phyloP scores from a whole-genome alignment of 2,113 vertebrate genomes.

The Gracilinanus agilis region DNA sequence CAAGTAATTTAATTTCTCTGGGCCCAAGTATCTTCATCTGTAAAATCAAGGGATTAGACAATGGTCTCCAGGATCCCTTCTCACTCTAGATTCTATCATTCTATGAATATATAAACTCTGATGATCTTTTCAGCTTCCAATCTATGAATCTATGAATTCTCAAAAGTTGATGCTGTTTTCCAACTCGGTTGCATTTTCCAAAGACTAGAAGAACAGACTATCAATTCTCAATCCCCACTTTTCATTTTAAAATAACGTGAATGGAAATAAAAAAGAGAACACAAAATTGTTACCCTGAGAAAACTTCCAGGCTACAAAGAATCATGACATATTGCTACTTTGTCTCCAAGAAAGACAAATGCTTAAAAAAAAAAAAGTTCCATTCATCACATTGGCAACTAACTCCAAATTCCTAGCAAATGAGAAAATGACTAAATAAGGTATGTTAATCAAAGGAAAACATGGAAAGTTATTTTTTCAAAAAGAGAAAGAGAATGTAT shows the following conservation, averaged over 20 bases:
- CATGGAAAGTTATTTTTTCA: constrained; percentile 13
- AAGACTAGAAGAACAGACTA: not conserved
- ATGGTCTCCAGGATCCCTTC: not conserved
- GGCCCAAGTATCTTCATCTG: not conserved
- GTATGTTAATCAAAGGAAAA: constrained; percentile 6
- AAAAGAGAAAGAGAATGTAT: not conserved
- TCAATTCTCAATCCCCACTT: not conserved
- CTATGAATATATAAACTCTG: not conserved
- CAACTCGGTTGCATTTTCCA: not conserved
- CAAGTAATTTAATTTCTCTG: not conserved
- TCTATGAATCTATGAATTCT: not conserved
- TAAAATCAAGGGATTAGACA: not conserved
- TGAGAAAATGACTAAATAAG: constrained; percentile 38
- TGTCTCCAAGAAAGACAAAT: not conserved
- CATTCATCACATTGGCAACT: not conserved
- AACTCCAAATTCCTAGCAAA: not conserved
- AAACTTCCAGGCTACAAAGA: not conserved
- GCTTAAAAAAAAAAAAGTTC: not conserved
- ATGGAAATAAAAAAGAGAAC: not conserved
- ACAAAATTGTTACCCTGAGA: not conserved
- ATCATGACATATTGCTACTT: not conserved
- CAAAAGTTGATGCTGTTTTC: not conserved
- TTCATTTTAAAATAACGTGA: constrained; percentile 22
- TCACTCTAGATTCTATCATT: not conserved
- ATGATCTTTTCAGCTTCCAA: not conserved